Evolutionary conservation across 2,888 invertebrate genomes (phyloP).

Genomic region (Drosophila leonis): DNA sequence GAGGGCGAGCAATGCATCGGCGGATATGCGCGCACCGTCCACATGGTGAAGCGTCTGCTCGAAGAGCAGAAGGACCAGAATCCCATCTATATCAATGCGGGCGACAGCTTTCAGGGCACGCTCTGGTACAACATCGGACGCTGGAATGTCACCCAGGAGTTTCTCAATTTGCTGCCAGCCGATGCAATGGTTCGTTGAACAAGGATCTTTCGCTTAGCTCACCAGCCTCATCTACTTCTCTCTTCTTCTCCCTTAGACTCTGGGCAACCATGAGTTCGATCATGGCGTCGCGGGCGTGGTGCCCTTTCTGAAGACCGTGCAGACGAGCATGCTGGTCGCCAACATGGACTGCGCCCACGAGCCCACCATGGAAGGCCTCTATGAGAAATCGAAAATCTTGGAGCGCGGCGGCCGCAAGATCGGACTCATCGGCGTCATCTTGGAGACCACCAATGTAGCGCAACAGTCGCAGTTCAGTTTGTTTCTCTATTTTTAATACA

Average conservation of each 20-base stretch:
- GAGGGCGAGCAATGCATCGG: slow-evolving; percentile 88
- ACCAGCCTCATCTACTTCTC: background rate
- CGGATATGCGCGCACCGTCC: slow-evolving; percentile 89
- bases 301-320: slow-evolving; percentile 89
- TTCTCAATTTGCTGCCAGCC: slow-evolving; percentile 91
- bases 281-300: slow-evolving; percentile 90
- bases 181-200: slow-evolving; percentile 89
- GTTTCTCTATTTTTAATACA: too few species aligned
- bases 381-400: slow-evolving; percentile 89
- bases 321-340: slow-evolving; percentile 89
- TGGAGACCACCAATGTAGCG: slow-evolving; percentile 87
- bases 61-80: slow-evolving; percentile 86
- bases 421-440: slow-evolving; percentile 92
- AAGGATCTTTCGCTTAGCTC: background rate
- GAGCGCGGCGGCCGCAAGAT: slow-evolving; percentile 88
- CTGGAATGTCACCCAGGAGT: slow-evolving; percentile 91
- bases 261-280: slow-evolving; percentile 96
- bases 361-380: slow-evolving; percentile 88
- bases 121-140: slow-evolving; percentile 92
- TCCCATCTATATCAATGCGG: slow-evolving; percentile 91
- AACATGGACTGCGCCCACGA: slow-evolving; percentile 91
- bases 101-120: slow-evolving; percentile 94
- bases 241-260: slow-evolving; percentile 87
- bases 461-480: background rate
- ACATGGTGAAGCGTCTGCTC: slow-evolving; percentile 86